phyloP scores from a whole-genome alignment of 2,797 vertebrate genomes.

The Cossypha dichroa region DNA sequence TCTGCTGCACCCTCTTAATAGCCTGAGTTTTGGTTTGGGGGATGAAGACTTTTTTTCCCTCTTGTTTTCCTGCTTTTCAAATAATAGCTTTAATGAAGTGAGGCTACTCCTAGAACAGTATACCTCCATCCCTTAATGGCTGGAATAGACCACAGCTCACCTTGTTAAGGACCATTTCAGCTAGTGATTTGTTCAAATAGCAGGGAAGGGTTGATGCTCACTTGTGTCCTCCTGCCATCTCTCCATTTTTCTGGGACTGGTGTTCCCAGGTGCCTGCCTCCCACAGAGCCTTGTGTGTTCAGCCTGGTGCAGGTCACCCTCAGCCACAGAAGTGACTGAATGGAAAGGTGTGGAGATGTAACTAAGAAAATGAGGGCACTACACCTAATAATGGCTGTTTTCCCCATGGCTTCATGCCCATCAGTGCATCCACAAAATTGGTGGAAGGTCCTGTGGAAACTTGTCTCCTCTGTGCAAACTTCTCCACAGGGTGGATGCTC shows the following conservation, averaged over 20 bases:
- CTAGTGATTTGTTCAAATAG: background rate
- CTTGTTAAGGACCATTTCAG: background rate
- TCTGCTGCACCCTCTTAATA: background rate
- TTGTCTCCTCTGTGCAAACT: background rate
- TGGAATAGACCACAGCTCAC: background rate
- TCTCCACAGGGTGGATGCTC: background rate
- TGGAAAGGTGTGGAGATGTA: background rate
- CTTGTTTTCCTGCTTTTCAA: background rate
- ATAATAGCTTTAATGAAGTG: background rate
- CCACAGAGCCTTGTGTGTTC: rapidly evolving
- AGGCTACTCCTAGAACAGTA: background rate
- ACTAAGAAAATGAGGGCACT: background rate
- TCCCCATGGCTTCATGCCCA: background rate
- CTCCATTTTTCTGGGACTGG: rapidly evolving
- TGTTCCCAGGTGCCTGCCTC: background rate
- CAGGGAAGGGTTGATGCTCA: background rate
- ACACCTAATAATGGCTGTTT: background rate
- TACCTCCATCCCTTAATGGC: background rate
- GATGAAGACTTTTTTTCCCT: background rate
- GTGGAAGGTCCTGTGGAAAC: background rate
- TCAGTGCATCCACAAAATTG: background rate
- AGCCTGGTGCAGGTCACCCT: background rate
- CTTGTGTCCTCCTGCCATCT: background rate
- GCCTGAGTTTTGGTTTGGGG: background rate
- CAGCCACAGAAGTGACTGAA: background rate